Evolutionary conservation across 1,140 invertebrate genomes (phyloP).

Genomic region (Trichonephila clavata): DNA sequence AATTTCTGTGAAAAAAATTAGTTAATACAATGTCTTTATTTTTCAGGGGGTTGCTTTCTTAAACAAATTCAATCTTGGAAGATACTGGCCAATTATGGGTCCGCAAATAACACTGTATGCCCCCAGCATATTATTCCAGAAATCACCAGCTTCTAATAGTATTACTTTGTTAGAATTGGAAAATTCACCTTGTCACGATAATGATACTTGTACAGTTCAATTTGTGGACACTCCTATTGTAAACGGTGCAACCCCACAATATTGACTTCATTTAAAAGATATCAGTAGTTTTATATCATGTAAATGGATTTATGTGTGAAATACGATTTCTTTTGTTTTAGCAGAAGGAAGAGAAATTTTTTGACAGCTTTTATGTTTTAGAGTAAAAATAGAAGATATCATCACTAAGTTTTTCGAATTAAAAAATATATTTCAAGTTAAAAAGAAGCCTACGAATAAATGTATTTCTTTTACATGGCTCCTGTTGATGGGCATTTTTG

Average conservation of each 20-base stretch:
- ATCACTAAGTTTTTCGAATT: not conserved
- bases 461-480: not conserved
- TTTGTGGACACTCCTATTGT: slow-evolving; percentile 78
- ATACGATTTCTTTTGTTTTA: no score
- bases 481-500: not conserved
- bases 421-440: not conserved
- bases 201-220: slow-evolving; percentile 73
- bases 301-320: no score
- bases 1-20: no score
- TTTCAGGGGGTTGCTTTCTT: slow-evolving; percentile 80
- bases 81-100: slow-evolving; percentile 89
- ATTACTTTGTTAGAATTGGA: slow-evolving; percentile 81
- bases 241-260: slow-evolving; percentile 75
- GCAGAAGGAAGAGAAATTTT: no score
- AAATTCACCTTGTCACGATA: slow-evolving; percentile 78
- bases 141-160: slow-evolving; percentile 79
- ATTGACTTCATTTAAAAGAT: not conserved
- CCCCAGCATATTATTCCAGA: slow-evolving; percentile 83
- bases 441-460: not conserved
- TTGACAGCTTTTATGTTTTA: no score
- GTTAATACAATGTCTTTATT: not conserved
- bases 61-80: slow-evolving; percentile 88
- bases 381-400: no score
- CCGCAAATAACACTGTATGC: slow-evolving; percentile 90
- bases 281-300: no score